Base-by-base conservation (phyloP, 2,888 invertebrate species). In the Agonopterix subpropinquella region DNA sequence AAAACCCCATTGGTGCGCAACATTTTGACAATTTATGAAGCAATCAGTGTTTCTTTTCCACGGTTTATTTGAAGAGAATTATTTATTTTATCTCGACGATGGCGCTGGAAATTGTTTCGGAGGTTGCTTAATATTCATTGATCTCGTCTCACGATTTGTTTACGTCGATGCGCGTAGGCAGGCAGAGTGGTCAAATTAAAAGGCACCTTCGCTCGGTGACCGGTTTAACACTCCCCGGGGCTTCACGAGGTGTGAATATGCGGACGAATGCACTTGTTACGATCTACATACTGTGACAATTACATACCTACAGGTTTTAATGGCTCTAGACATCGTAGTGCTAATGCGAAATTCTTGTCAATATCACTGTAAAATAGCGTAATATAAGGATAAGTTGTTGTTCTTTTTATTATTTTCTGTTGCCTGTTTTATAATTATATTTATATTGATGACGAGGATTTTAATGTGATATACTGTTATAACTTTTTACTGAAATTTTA, bases 61-160 rank as follows among this genome's bases (percentile, higher is more conserved):
- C 62, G 70, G 69, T 81, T 80, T 81, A 80, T 83, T 79, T 72
- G 66, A 66, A 70, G 71, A 66, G 69, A 68, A 77, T 80, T 80
- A 80, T 82, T 82, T 79, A 77, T 79, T 78, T 78, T 76, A 74
- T 78, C 71, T 76, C 63, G 59, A 62, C 66, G 67, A 76, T 67
- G 74, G 75, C 67, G 71, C 63, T 77, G 76, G 73, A 77, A 78
- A 83, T 82, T 80, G 73, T 85, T 82, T 79, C 59, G 73, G 66
- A 70, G 77, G 76, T 79, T 75, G 72, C 73, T 86, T 82, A 81
- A 81, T 85, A 87, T 86, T 83, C 83, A 84, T 87, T 77, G 83
- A 78, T 80, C 74, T 75, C 77, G 65, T 73, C 74, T 78, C 69
- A 75, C 73, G 77, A 80, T 84, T 83, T 82, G 84, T 85, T 82